These are phyloP conservation scores for Myodes glareolus DNA, from an alignment of 2,113 vertebrate species.

Conservation along the genomic window DNA sequence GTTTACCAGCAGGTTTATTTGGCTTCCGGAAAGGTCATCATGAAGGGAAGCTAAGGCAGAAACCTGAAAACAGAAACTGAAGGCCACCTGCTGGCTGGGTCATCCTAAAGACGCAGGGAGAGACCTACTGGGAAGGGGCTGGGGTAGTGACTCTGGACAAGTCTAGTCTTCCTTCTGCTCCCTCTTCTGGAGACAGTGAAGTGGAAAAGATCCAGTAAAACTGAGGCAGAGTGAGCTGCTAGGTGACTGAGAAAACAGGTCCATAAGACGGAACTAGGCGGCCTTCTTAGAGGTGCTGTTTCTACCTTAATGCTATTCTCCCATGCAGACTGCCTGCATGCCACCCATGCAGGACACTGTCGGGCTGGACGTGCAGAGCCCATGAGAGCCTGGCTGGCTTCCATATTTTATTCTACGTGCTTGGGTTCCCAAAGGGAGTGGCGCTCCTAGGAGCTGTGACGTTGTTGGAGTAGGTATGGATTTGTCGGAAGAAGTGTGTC, in stretches of 20 bases:
- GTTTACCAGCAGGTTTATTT: background rate
- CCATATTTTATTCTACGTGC: background rate
- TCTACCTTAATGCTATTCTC: fast-evolving
- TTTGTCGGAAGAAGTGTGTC: background rate
- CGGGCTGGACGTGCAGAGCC: background rate
- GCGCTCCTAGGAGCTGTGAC: background rate
- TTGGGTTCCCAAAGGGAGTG: background rate
- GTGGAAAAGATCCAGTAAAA: background rate
- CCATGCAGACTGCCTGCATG: too few relatives aligned
- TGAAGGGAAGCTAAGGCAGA: background rate
- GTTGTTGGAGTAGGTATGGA: background rate
- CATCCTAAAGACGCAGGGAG: background rate
- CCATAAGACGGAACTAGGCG: background rate
- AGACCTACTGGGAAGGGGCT: background rate
- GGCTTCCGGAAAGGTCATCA: background rate
- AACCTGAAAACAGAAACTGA: background rate
- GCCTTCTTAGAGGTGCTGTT: fast-evolving
- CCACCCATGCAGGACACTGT: background rate
- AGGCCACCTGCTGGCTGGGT: background rate
- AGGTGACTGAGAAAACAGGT: background rate
- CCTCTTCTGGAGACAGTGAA: background rate
- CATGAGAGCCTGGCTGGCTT: background rate
- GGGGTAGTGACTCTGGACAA: background rate
- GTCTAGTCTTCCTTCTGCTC: background rate
- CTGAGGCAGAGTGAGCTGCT: too few relatives aligned